Evolutionary conservation across 2,888 invertebrate species (phyloP).

Genomic region (Dione vanillae): DNA sequence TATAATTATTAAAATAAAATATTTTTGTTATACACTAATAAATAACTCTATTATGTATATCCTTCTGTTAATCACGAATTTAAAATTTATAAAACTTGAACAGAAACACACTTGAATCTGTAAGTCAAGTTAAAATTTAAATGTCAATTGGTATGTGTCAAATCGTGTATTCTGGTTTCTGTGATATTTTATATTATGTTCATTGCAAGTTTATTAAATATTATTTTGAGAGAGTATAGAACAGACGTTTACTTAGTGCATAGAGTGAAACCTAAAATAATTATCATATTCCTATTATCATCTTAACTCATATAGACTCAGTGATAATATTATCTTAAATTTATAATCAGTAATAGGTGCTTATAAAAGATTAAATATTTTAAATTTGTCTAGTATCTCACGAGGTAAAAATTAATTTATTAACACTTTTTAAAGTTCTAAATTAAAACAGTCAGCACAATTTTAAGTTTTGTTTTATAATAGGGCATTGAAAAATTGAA

Average conservation of each 20-base stretch:
- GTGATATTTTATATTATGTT: no score
- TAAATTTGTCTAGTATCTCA: background rate
- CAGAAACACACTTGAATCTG: background rate
- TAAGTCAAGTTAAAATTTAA: background rate
- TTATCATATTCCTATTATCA: background rate
- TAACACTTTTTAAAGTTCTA: background rate
- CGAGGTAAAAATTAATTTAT: background rate
- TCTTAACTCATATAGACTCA: background rate
- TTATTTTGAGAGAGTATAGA: no score
- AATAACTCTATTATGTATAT: no score
- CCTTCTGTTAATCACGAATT: no score
- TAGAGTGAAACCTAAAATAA: background rate
- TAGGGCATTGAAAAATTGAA: background rate
- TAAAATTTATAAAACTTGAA: no score
- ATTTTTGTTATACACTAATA: no score
- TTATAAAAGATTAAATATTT: background rate
- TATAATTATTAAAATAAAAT: no score
- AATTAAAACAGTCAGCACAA: background rate
- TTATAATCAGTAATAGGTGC: background rate
- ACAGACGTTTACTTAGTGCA: background rate
- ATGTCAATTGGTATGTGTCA: background rate
- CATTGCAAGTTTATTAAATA: background rate
- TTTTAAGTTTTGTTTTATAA: background rate
- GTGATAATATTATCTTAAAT: slow-evolving; percentile 14
- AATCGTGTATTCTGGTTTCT: background rate